Evolutionary conservation across 2,888 invertebrate genomes (phyloP), one percentile per base, ranked within the genome.

Genomic region (Microplitis deprimator): DNA sequence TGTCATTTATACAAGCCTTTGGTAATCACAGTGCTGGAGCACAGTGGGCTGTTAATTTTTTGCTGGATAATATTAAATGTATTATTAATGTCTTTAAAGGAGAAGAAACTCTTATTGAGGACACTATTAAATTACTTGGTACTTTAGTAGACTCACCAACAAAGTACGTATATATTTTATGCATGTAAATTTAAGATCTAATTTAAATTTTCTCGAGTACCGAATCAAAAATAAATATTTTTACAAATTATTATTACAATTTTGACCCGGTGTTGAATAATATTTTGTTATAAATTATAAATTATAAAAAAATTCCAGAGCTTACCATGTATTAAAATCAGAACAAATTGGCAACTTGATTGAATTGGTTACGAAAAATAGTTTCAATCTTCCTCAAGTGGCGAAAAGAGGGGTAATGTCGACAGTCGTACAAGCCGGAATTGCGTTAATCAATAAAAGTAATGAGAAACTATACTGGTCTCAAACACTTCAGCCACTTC

Each of bases 351-450:
- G 92, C 89, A 90, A 90, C 84, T 88, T 93, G 1, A 89, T 93
- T 6, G 90, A 91, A 41, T 85, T 93, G 29, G 91, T 92, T 68
- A 90, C 91, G 17, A 91, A 91, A 76, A 90, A 91, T 76, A 89
- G 91, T 2, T 92, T 92, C 29, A 86, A 90, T 70, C 89, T 94
- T 68, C 92, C 94, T 0, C 91, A 92, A 20, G 87, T 91, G 41
- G 92, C 93, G 2, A 92, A 93, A 80, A 91, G 93, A 75, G 94
- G 94, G 72, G 89, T 97, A 38, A 94, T 95, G 87, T 92, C 93
- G 83, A 94, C 94, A 1, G 93, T 96, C 78, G 93, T 95, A 10
- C 90, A 94, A 77, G 93, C 94, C 0, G 94, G 93, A n/a, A 89
- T 90, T 4, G 91, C 91, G 0, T 87, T 91, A 7, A 86, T 86